Evolutionary conservation across 2,888 invertebrate genomes (phyloP), one percentile per base, ranked within the genome.

Genomic region (Diploptera punctata): DNA sequence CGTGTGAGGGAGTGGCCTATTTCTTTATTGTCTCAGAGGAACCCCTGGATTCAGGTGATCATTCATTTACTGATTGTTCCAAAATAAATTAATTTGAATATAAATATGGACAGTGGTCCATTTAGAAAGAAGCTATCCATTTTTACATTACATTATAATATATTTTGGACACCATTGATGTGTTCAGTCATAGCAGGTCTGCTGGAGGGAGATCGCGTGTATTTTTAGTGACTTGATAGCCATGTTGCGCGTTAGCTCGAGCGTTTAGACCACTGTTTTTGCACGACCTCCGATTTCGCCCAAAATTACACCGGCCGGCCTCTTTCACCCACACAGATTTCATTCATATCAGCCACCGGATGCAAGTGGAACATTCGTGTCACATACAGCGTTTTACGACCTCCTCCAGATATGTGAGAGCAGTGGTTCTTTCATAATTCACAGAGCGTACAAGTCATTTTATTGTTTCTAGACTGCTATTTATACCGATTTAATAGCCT

Each of bases 191-290:
- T n/a, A n/a, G 57, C 3, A n/a, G 29, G 9, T 31, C 26, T 57
- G n/a, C 1, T 57, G 57, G 1, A 29, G n/a, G n/a, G n/a, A n/a
- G n/a, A n/a, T 44, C 44, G 65, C 65, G 10, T 13, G 47, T 65
- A 65, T 65, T 65, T 65, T 65, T 65, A 65, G 65, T 47, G 65
- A 26, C 44, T n/a, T 47, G 10, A 31, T 57, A 29, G 16, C 57
- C 31, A 31, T 29, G 13, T 57, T 29, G 13, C 29, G 26, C 16
- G 26, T 0, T 19, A 19, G 43, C 24, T 29, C 47, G 7, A 65
- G 65, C 47, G 26, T 38, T 47, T 65, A 65, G 13, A 18, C 52
- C 52, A 52, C 52, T 21, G 54, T 26, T 54, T 54, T 54, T 54
- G 54, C 54, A 10, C 26, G 49, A 49, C 49, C 49, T 19, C 4